Conservation (phyloP, 2,888 invertebrate species). For the Lithophane semibrunnea region DNA sequence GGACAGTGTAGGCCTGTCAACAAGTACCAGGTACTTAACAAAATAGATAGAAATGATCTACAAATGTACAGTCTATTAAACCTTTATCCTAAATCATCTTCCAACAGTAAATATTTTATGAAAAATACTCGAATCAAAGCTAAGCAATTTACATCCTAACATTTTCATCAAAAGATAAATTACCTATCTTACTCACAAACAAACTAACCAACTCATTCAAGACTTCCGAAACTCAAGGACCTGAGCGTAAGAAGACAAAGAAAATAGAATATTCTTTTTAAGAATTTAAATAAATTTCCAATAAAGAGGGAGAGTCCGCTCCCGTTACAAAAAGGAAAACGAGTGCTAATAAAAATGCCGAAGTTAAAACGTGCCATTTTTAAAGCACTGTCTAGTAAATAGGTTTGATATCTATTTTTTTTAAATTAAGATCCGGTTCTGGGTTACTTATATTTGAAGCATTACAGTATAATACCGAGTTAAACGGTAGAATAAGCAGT, state of each 20-base stretch:
- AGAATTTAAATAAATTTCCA: slow-evolving; percentile 89
- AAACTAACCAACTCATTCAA: slow-evolving; percentile 81
- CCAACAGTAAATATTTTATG: neutral
- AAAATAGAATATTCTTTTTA: slow-evolving; percentile 81
- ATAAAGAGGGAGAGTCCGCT: slow-evolving; percentile 79
- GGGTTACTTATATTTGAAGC: neutral
- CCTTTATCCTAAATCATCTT: neutral
- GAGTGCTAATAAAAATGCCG: slow-evolving; percentile 86
- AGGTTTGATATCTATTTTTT: slow-evolving; percentile 54
- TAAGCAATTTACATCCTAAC: neutral
- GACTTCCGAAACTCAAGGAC: slow-evolving; percentile 75
- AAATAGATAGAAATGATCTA: too few species aligned
- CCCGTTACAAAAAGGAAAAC: slow-evolving; percentile 85
- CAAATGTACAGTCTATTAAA: too few species aligned
- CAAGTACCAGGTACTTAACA: too few species aligned
- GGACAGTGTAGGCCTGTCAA: too few species aligned
- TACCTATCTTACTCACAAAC: slow-evolving; percentile 57
- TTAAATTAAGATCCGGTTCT: slow-evolving; percentile 71
- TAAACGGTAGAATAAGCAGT: neutral
- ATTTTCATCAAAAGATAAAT: slow-evolving; percentile 28
- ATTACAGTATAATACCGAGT: neutral
- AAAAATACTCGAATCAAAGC: slow-evolving; percentile 2
- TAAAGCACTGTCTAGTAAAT: slow-evolving; percentile 82
- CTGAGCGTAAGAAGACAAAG: slow-evolving; percentile 74
- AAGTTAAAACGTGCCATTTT: slow-evolving; percentile 79